Evolutionary conservation across 2,888 invertebrate genomes (phyloP), one percentile per base, ranked within the genome.

Genomic region (Plebejus anna): DNA sequence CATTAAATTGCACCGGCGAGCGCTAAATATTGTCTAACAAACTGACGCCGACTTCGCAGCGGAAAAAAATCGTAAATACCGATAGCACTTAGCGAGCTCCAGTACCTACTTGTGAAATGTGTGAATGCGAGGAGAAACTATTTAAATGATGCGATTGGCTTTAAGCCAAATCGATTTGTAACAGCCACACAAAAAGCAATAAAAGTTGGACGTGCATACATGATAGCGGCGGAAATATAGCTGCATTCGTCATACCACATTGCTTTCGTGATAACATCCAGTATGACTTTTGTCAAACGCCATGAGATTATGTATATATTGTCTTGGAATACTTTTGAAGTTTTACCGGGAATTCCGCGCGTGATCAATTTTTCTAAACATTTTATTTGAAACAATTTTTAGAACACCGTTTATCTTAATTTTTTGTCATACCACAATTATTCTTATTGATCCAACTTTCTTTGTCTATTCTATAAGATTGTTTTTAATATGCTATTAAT

Each of bases 121-220:
- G 81, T 79, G 82, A 81, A 81, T 80, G 81, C 84, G 86, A 84
- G 87, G 87, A 86, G 84, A 83, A 85, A 87, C 90, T 89, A 89
- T 90, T 90, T 82, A 90, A 92, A 90, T 90, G 88, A 90, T 83
- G 88, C 87, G 83, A 88, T 90, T 92, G 92, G 92, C 91, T 85
- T 87, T 82, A 87, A 87, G 90, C 92, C 92, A 92, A 92, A 92
- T 92, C 92, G 92, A 91, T 92, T 91, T 89, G 91, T 90, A 90
- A 90, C 91, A 89, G 90, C 90, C 86, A 87, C 87, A 88, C 88
- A 91, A 90, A 92, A 90, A 88, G 91, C 90, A 91, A 90, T 92
- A 91, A 92, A 91, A 90, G 88, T 88, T 87, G 89, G 84, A 90
- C 90, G 89, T 89, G 89, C 88, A 89, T 89, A 87, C 87, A 87